Evolutionary conservation across 1,140 invertebrate genomes (phyloP), one percentile per base, ranked within the genome.

Genomic region (Drosophila tropicalis): DNA sequence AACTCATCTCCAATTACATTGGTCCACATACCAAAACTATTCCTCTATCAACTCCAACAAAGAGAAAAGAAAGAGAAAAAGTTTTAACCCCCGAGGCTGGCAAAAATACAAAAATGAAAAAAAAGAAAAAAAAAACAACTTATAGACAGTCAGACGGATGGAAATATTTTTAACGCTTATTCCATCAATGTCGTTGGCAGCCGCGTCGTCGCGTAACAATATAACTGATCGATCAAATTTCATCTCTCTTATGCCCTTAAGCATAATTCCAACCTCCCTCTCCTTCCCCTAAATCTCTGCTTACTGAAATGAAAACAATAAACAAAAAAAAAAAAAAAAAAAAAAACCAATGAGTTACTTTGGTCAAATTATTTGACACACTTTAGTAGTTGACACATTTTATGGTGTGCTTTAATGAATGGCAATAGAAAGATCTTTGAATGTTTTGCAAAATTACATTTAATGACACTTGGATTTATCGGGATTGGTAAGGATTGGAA

Each of bases 211-310:
- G 61, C 56, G 7, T 47, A 51, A 63, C 41, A 63, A 62, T 44
- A 62, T 44, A 62, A 62, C 60, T 62, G 60, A 62, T 62, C 60
- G 60, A 62, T 62, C 60, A 62, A 62, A 62, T 62, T 40, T 62
- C 60, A 41, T 25, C 60, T 44, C 56, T 57, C 15, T 47, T 51
- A 51, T 58, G 56, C 56, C 56, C 36, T 36, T 58, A 36, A 58
- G 56, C 56, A 58, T 12, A 12, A 57, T 34, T 9, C 29, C 44
- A 2, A 2, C 44, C 17, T 17, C 15, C 7, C 44, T 6, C 41
- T 1, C n/a, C 4, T 3, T 6, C 41, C 7, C 41, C 5, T 44
- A 25, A 4, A 25, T 25, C 22, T 25, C 3, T 2, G 9, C 9
- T 9, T 6, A 12, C 15, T 7, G 15, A 9, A 15, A 3, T 47